Base-by-base conservation (phyloP, 2,113 vertebrate genomes). In the Nannobrachium achirus region DNA sequence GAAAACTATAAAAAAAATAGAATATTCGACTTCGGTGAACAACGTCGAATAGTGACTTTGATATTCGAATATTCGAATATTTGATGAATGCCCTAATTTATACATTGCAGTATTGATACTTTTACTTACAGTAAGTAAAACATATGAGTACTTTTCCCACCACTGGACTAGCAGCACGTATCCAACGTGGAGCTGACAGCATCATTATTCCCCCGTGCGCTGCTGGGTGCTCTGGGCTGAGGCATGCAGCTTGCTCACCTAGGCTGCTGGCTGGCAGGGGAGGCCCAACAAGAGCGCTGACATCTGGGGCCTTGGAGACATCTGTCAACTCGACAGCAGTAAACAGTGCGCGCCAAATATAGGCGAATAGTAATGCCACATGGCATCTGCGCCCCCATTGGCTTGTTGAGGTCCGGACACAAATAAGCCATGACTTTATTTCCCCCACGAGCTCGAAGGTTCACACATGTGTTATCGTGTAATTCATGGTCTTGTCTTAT, bases 341-440 rank as follows among this genome's bases (percentile, higher is more conserved):
- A 20, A 7, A 14, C 10, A 42, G 48, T 8, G 16, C 7, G 57
- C 20, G 55, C 53, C 72, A 63, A 75, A 83, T 79, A 69, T 72
- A 78, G 61, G 51, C 41, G 14, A 68, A 75, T 67, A 63, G 77
- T 69, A 80, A 83, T 71, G 58, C 46, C n/a, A 38, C 38, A 41
- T 66, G 70, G 63, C 74, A 57, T 66, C 20, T 59, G 7, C 53
- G 64, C 42, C 44, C n/a, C 52, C 19, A 60, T 71, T 75, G 59
- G 65, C 55, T 67, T 16, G 8, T 20, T 56, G 56, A 42, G 57
- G 6, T 41, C 52, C 50, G 56, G 57, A 46, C 48, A 60, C 60
- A 71, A 66, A 56, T 67, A 76, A 67, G 46, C 57, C 2, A 19
- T 19, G 69, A 73, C 53, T 59, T n/a, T n/a, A n/a, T n/a, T 58